Percentiles rank a stretch among this genome's conserved stretches.
Evolutionary conservation across 2,113 vertebrate species (phyloP).

Genomic region (Apteryx mantelli): DNA sequence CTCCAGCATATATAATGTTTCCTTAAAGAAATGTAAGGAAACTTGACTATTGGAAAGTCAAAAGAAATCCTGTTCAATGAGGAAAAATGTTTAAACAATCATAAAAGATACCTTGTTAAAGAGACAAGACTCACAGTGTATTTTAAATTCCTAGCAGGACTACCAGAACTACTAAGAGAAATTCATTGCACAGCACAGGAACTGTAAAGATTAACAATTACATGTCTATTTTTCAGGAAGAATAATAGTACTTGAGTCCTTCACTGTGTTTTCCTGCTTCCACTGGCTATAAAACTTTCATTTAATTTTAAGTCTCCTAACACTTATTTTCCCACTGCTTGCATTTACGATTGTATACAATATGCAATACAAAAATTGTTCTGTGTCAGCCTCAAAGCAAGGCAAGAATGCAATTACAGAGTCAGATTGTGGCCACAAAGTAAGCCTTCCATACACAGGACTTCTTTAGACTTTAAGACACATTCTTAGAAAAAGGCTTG

Average conservation of each 20-base stretch:
- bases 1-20: neutral
- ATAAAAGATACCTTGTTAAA: neutral
- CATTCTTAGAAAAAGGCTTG: neutral
- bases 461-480: neutral
- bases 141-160: neutral
- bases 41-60: neutral
- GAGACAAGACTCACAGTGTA: neutral
- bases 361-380: neutral
- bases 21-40: neutral
- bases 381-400: neutral
- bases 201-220: neutral
- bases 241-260: neutral
- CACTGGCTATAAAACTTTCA: neutral
- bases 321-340: neutral
- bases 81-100: neutral
- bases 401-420: neutral
- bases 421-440: fast-evolving
- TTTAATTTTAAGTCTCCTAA: neutral
- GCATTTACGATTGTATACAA: neutral
- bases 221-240: neutral
- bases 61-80: neutral
- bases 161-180: neutral
- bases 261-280: neutral
- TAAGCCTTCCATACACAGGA: neutral
- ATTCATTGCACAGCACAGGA: neutral